Evolutionary conservation across 2,888 invertebrate genomes (phyloP), one percentile per base, ranked within the genome.

Genomic region (Protophormia terraenovae): DNA sequence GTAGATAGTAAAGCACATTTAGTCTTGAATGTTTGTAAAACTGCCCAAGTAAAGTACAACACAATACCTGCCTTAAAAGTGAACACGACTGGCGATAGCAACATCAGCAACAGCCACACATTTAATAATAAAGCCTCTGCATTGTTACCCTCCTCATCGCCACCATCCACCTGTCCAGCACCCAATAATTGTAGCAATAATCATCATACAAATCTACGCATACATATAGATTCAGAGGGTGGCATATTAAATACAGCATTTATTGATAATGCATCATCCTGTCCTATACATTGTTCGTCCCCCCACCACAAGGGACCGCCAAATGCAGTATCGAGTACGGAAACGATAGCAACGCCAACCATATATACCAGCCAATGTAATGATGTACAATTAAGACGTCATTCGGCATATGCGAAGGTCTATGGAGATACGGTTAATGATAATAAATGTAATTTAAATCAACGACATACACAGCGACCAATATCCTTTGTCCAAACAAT

Each of bases 401-500:
- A 88, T 32, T 89, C 89, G 4, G 88, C 87, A 14, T 88, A 88
- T 69, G 86, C 86, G 8, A 86, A 87, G 32, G 73, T 86, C 73
- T 87, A 86, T 71, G 80, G 87, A 69, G 90, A 89, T 53, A 67
- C 88, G 83, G 47, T 88, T 82, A 87, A 88, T 62, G 88, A 89
- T 64, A 73, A 81, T 58, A 78, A 77, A 73, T 58, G 66, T 53
- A 78, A 82, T 83, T 76, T 83, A 79, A 86, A 80, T 73, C 86
- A 83, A 22, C 76, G 50, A 22, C 53, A 64, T 58, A 66, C 45
- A 64, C 66, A 67, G 45, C 84, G 89, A 14, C 89, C 91, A 2
- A 47, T 90, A 47, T 89, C 90, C 86, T 88, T 89, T 86, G 89
- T 91, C 8, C 91, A 91, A 86, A 89, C 91, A 24, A 89, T 89